A percentile compares a stretch with the other conserved stretches of the same genome.
phyloP scores from a whole-genome alignment of 2,113 vertebrate species.

The Chauna torquata region DNA sequence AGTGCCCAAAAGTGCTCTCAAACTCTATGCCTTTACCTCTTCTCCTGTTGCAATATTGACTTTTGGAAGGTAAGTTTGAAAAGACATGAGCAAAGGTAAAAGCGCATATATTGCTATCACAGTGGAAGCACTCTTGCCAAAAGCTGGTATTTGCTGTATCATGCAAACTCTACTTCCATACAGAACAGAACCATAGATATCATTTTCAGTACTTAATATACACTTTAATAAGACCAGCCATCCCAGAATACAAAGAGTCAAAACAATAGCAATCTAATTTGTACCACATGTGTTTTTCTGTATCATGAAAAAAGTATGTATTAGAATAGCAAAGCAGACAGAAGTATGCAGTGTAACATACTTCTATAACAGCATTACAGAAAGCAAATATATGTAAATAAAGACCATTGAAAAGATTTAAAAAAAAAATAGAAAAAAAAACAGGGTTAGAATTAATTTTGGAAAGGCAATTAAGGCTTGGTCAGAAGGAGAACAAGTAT shows the following conservation, averaged over 20 bases:
- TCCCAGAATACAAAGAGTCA: neutral
- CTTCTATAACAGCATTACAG: neutral
- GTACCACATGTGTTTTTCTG: neutral
- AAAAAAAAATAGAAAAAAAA: neutral
- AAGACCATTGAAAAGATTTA: neutral
- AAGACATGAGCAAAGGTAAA: neutral
- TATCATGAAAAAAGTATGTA: neutral
- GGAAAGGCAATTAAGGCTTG: conserved; percentile 7
- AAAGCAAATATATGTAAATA: neutral
- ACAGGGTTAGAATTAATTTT: neutral
- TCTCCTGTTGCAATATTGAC: neutral
- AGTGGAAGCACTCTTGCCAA: neutral
- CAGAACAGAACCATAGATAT: neutral
- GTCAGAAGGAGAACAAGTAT: neutral
- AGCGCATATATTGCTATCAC: neutral
- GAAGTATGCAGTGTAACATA: neutral
- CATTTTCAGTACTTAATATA: neutral
- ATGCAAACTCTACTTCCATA: neutral
- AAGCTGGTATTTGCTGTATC: neutral
- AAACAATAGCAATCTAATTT: neutral
- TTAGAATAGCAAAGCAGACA: neutral
- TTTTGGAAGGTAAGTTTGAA: neutral
- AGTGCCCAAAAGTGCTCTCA: neutral
- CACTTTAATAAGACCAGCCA: neutral
- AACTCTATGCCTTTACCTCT: neutral